Evolutionary conservation across 1,140 invertebrate species (phyloP), one percentile per base, ranked within the genome.

Genomic region (Listronotus oregonensis): DNA sequence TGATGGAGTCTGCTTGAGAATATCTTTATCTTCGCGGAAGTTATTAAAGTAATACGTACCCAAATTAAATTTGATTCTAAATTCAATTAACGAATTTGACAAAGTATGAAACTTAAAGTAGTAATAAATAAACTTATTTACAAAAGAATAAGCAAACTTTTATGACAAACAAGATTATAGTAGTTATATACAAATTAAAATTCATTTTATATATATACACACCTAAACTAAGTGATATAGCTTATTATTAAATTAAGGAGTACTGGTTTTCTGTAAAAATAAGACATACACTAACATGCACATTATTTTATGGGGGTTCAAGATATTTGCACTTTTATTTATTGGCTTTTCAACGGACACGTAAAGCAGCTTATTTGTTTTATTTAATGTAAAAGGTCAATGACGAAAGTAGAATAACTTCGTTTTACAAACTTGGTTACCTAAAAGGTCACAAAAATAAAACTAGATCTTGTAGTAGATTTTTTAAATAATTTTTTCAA

Each of bases 61-160:
- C 11, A 57, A 57, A 57, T 18, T 57, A 44, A 44, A 57, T 18
- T 57, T 11, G 55, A 27, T 18, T 4, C 55, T 57, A 44, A n/a
- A 27, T 18, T 15, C 8, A 55, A 12, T 42, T 55, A 31, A n/a
- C 21, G 15, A 32, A 52, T 54, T 56, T 40, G 21, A 27, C 9
- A 50, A 18, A 15, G 34, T 50, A 64, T 57, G 32, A 15, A 64
- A 49, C 15, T 52, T 61, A 51, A 44, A 11, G n/a, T 57, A 49
- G 50, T 67, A 69, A 69, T 71, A 69, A 71, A 64, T 67, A 66
- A 58, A 66, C 61, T 66, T 69, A 69, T 71, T 64, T 66, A 64
- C 60, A 71, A 69, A 71, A 59, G 63, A 50, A 62, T 51, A 65
- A 55, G 21, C 27, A 55, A 56, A 54, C 52, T 44, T 46, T 44